Conservation (phyloP, 2,113 vertebrate genomes). For the Dasyprocta punctata region DNA sequence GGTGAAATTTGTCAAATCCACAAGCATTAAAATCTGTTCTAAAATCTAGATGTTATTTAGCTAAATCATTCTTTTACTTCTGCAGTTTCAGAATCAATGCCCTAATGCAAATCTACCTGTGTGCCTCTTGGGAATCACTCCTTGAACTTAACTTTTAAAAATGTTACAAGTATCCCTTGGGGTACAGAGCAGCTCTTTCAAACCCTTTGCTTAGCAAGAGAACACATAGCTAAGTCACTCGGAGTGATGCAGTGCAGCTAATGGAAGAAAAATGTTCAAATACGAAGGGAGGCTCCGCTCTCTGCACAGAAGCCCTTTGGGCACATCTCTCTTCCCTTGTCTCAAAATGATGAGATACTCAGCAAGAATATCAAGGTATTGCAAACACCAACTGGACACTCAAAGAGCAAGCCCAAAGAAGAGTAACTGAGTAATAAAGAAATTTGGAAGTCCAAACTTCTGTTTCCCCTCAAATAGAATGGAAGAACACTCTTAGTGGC, state of each 20-base stretch:
- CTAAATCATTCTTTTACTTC: constrained; percentile 10
- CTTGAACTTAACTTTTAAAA: neutral
- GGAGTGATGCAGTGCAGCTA: neutral
- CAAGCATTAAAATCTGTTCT: constrained; percentile 6
- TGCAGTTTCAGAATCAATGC: constrained; percentile 30
- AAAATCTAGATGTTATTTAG: constrained; percentile 18
- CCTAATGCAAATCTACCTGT: neutral
- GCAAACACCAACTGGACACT: neutral
- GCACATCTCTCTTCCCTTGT: neutral
- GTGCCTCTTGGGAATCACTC: neutral
- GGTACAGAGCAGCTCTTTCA: neutral
- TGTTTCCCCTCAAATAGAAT: neutral
- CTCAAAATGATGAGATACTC: neutral
- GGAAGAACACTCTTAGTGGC: neutral
- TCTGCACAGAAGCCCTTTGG: neutral
- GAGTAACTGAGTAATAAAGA: neutral
- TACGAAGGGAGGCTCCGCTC: fast-evolving
- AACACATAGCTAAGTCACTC: neutral
- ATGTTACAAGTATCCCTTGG: neutral
- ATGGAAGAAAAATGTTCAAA: neutral
- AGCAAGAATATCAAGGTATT: neutral
- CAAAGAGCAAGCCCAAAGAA: neutral
- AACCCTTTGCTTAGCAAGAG: neutral
- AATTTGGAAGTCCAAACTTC: neutral
- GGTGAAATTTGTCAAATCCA: neutral